Evolutionary conservation across 2,888 invertebrate genomes (phyloP).

Genomic region (Leptinotarsa peninsularis): DNA sequence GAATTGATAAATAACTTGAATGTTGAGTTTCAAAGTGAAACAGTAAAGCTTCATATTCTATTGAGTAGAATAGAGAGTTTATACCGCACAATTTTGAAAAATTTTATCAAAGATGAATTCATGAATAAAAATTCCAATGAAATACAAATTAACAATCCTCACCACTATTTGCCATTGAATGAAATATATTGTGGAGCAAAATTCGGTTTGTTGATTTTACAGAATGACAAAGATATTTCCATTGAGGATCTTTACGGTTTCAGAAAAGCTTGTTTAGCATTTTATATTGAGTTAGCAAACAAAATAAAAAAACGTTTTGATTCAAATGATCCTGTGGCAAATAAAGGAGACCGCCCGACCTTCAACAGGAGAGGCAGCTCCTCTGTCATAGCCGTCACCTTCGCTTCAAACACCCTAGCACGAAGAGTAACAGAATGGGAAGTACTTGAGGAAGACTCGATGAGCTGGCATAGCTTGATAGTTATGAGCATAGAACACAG

Average conservation of each 20-base stretch:
- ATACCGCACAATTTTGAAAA: constrained; percentile 3
- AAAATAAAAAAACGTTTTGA: constrained; percentile 4
- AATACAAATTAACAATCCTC: not conserved
- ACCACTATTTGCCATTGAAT: not conserved
- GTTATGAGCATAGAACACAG: constrained; percentile 3
- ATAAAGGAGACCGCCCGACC: not conserved
- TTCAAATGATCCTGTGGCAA: not conserved
- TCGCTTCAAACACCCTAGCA: not conserved
- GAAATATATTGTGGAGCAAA: not conserved
- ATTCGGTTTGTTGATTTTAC: not conserved
- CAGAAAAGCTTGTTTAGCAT: not conserved
- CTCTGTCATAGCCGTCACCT: not conserved
- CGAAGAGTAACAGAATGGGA: too few relatives aligned
- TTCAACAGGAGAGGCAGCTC: not conserved
- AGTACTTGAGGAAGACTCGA: constrained; percentile 12
- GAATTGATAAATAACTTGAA: constrained; percentile 28
- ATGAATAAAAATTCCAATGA: not conserved
- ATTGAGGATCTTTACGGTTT: not conserved
- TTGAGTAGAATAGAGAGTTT: not conserved
- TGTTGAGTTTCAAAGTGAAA: constrained; percentile 31
- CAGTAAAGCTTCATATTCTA: not conserved
- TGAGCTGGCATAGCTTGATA: constrained; percentile 11
- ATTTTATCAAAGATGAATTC: not conserved
- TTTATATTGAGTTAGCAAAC: not conserved
- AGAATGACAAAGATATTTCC: not conserved